Percentiles rank a stretch among this genome's conserved stretches.
These are phyloP conservation scores for Penaeus monodon DNA, from an alignment of 2,888 invertebrate species.

Conservation along the genomic window DNA sequence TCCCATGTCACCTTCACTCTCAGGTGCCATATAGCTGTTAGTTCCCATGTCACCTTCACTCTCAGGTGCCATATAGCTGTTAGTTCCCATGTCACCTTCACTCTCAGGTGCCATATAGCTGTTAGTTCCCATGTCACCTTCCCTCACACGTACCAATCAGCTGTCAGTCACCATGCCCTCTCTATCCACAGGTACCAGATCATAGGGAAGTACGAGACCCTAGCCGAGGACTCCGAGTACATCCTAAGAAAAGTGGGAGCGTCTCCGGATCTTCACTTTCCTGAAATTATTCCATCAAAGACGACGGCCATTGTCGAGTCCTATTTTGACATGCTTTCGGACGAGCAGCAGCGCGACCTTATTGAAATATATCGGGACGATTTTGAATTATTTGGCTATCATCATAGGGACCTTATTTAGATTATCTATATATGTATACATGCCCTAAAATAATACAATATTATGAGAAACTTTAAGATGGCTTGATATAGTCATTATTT, in stretches of 20 bases:
- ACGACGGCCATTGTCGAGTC: conserved; percentile 49
- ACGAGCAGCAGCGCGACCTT: conserved; percentile 28
- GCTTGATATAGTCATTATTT: no score
- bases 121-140: no score
- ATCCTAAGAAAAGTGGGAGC: conserved; percentile 70
- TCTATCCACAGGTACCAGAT: conserved; percentile 74
- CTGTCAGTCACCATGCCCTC: no score
- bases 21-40: no score
- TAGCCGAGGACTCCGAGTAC: conserved; percentile 83
- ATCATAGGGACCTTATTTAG: conserved; percentile 43
- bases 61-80: no score
- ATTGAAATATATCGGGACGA: conserved; percentile 43
- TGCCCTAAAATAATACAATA: no score
- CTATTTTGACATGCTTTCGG: conserved; percentile 35
- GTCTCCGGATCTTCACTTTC: conserved; percentile 55
- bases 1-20: no score
- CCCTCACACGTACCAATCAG: no score
- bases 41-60: no score
- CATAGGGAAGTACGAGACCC: conserved; percentile 89
- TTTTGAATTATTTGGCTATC: conserved; percentile 46
- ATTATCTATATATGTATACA: neutral
- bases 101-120: no score
- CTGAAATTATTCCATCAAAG: conserved; percentile 50
- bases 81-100: no score
- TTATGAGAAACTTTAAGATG: no score